phyloP scores from a whole-genome alignment of 2,888 invertebrate genomes.

The Drosophila borborema region DNA sequence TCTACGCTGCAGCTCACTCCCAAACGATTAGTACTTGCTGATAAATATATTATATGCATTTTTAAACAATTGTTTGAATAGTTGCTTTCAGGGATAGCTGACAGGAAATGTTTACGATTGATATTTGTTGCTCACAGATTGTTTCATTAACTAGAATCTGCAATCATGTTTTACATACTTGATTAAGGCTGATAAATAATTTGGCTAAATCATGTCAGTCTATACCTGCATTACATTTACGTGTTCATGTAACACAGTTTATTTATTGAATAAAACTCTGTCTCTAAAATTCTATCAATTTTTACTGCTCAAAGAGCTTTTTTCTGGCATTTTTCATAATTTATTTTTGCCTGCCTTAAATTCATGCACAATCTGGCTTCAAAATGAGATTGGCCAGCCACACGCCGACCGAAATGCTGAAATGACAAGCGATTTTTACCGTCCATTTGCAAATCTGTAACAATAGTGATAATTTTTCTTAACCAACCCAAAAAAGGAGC shows the following conservation, averaged over 20 bases:
- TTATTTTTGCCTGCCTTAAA: background rate
- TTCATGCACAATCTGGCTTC: background rate
- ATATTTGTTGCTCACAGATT: background rate
- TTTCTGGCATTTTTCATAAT: background rate
- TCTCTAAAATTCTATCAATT: no score
- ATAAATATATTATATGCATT: constrained; percentile 5
- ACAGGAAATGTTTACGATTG: no score
- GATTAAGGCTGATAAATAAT: no score
- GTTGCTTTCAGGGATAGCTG: constrained; percentile 2
- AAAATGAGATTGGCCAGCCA: background rate
- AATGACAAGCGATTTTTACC: constrained; percentile 40
- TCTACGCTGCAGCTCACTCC: constrained; percentile 84
- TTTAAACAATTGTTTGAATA: background rate
- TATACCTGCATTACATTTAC: no score
- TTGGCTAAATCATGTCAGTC: no score
- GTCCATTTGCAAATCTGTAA: constrained; percentile 66
- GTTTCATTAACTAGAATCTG: background rate
- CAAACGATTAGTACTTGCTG: background rate
- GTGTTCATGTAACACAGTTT: no score
- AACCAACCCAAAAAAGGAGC: constrained; percentile 30
- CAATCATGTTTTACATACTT: no score
- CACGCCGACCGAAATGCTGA: constrained; percentile 12
- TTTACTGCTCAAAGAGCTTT: no score
- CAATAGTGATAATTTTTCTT: constrained; percentile 76
- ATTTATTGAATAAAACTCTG: no score